These are phyloP conservation scores for Brachyhypopomus occidentalis DNA, from an alignment of 2,113 vertebrate species.

Conservation along the genomic window DNA sequence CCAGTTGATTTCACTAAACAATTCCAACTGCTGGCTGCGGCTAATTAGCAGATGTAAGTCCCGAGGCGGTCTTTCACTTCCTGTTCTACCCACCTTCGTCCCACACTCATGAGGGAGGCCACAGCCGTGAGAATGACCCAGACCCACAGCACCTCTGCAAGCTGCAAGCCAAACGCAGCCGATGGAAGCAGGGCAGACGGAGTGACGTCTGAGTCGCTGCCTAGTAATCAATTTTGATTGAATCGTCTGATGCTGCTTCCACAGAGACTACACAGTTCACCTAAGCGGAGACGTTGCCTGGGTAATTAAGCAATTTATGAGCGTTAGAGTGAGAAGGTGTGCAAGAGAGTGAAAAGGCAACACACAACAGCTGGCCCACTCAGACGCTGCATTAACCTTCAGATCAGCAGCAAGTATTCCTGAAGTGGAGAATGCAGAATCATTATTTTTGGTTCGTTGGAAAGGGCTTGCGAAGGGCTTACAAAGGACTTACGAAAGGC, in stretches of 20 bases:
- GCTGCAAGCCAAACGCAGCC: background rate
- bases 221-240: constrained; percentile 45
- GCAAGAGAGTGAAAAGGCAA: background rate
- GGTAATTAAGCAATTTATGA: constrained; percentile 33
- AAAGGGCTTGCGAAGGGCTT: background rate
- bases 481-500: too few species aligned
- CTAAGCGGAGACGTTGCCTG: constrained; percentile 8
- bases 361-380: constrained; percentile 16
- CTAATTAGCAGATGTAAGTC: too few species aligned
- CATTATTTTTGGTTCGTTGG: background rate
- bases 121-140: background rate
- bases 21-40: too few species aligned
- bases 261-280: background rate
- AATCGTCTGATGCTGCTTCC: background rate
- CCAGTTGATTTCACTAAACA: too few species aligned
- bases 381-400: constrained; percentile 30
- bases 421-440: background rate
- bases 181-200: background rate
- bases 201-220: constrained; percentile 27
- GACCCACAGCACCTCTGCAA: background rate
- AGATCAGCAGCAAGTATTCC: background rate
- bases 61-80: too few species aligned
- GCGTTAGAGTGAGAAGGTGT: background rate
- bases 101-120: too few species aligned
- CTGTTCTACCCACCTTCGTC: too few species aligned